Percentiles rank a stretch among this genome's conserved stretches.
phyloP scores from a whole-genome alignment of 2,888 invertebrate genomes.

The Trachelus iudaicus region DNA sequence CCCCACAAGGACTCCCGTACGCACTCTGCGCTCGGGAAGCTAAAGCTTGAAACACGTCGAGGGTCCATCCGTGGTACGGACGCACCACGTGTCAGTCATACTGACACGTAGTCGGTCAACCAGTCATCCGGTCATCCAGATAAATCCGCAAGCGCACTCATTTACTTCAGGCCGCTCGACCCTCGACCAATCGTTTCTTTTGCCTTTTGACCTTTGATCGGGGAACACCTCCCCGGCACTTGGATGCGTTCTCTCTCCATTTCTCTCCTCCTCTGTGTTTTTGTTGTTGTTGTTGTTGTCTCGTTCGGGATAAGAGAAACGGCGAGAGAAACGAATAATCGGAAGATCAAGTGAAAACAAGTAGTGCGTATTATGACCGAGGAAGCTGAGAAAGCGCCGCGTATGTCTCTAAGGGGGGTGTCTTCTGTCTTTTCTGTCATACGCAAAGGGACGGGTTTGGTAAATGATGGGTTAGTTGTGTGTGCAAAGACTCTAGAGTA shows the following conservation, averaged over 20 bases:
- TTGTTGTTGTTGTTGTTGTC: slow-evolving; percentile 26
- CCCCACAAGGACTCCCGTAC: not conserved
- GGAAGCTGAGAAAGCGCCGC: not conserved
- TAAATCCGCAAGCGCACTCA: not conserved
- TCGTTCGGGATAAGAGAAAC: not conserved
- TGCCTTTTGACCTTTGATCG: not conserved
- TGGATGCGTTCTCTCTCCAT: not conserved
- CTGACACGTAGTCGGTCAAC: too few species aligned
- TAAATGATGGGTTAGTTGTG: not conserved
- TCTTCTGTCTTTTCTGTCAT: not conserved
- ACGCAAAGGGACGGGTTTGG: not conserved
- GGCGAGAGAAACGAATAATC: not conserved
- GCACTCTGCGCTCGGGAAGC: not conserved
- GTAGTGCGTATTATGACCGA: not conserved
- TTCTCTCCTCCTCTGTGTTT: not conserved
- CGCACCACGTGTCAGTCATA: not conserved
- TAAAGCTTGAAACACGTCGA: not conserved
- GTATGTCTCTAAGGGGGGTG: not conserved
- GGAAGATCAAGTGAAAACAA: not conserved
- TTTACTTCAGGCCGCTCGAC: not conserved
- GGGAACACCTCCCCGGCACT: not conserved
- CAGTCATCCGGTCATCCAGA: not conserved
- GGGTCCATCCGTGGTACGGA: not conserved
- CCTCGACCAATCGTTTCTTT: not conserved
- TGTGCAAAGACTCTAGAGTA: not conserved